A percentile compares a stretch with the other conserved stretches of the same genome.
These are phyloP conservation scores for Branchinecta sandiegonensis DNA, from an alignment of 2,888 invertebrate species.

Conservation along the genomic window DNA sequence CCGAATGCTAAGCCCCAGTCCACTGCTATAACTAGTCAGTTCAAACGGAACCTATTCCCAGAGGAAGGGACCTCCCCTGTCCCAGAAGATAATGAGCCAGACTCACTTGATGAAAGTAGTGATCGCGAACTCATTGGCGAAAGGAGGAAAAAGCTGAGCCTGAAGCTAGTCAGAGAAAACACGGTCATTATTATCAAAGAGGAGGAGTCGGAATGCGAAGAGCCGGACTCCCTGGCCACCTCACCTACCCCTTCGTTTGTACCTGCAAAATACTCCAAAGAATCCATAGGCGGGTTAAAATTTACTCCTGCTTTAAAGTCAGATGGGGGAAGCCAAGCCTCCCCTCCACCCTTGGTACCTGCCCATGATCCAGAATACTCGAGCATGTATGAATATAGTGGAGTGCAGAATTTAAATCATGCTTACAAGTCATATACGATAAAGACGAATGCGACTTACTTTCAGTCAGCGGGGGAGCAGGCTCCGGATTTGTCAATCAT, in stretches of 20 bases:
- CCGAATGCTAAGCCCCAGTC: too few species aligned
- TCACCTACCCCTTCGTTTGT: too few species aligned
- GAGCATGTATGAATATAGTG: not conserved
- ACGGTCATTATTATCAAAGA: not conserved
- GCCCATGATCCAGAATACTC: not conserved
- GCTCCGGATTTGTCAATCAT: conserved; percentile 1
- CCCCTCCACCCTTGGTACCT: not conserved
- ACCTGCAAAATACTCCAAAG: too few species aligned
- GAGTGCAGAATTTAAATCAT: not conserved
- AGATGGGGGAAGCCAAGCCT: not conserved
- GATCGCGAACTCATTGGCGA: not conserved
- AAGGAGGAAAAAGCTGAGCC: not conserved
- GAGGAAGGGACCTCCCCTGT: too few species aligned
- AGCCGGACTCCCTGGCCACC: too few species aligned
- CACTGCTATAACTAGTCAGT: too few species aligned
- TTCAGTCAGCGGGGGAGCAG: not conserved
- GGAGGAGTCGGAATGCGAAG: not conserved
- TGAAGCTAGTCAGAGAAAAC: conserved; percentile 10
- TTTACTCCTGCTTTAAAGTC: too few species aligned
- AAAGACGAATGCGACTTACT: not conserved
- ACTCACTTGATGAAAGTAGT: not conserved
- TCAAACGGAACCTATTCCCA: too few species aligned
- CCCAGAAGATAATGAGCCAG: too few species aligned
- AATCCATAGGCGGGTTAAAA: too few species aligned
- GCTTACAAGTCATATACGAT: not conserved